These are phyloP conservation scores for Procapra przewalskii DNA, from an alignment of 2,113 vertebrate genomes.

Conservation along the genomic window DNA sequence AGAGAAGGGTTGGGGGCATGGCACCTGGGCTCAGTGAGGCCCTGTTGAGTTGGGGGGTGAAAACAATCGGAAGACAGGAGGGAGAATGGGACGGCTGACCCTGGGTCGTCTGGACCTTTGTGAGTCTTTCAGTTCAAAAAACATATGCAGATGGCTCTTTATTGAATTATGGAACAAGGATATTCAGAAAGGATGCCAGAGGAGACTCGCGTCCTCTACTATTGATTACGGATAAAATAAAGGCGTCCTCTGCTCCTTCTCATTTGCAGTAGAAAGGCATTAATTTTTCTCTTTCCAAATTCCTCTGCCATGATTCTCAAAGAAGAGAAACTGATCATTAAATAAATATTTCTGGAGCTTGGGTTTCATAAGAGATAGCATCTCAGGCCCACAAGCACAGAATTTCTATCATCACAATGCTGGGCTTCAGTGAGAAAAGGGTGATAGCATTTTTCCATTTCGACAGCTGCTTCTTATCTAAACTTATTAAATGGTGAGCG, in stretches of 20 bases:
- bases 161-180: background rate
- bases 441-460: slow-evolving; percentile 37
- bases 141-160: background rate
- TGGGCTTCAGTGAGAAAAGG: background rate
- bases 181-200: background rate
- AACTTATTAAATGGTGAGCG: background rate
- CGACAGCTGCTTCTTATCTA: background rate
- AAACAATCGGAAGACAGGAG: background rate
- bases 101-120: too few relatives aligned
- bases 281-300: background rate
- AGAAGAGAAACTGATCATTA: background rate
- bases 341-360: slow-evolving; percentile 14
- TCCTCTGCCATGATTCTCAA: slow-evolving; percentile 13
- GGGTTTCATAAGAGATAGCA: background rate
- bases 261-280: background rate
- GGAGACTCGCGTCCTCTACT: background rate
- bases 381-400: background rate
- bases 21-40: background rate
- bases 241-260: background rate
- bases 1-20: background rate
- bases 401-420: background rate
- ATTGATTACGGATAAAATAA: background rate
- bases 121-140: background rate
- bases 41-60: background rate
- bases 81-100: too few relatives aligned